These are phyloP conservation scores for Agrotis puta DNA, from an alignment of 2,888 invertebrate genomes.

Conservation along the genomic window DNA sequence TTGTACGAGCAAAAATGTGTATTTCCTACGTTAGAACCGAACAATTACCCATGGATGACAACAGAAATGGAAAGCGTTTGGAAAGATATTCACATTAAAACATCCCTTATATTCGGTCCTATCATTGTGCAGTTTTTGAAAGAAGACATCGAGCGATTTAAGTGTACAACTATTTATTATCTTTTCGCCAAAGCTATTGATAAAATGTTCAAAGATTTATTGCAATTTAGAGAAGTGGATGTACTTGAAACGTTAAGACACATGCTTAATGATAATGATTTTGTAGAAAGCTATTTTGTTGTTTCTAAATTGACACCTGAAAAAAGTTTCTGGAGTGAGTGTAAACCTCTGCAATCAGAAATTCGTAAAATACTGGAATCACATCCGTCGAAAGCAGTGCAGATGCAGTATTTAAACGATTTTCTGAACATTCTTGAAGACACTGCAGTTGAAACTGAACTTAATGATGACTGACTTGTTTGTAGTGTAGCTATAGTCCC, in stretches of 20 bases:
- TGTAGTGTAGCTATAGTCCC: background rate
- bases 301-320: constrained; percentile 4
- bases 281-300: constrained; percentile 3
- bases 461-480: background rate
- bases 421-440: constrained; percentile 7
- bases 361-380: constrained; percentile 49
- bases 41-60: background rate
- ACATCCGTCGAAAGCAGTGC: constrained; percentile 58
- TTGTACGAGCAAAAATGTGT: constrained; percentile 51
- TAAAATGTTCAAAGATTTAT: constrained; percentile 29
- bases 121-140: constrained; percentile 10
- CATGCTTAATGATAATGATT: constrained; percentile 11
- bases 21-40: background rate
- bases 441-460: background rate
- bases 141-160: constrained; percentile 12
- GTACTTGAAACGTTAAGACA: constrained; percentile 7
- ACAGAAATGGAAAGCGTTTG: background rate
- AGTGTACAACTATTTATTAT: constrained; percentile 14
- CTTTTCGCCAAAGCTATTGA: constrained; percentile 35
- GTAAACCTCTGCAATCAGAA: constrained; percentile 6
- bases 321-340: background rate
- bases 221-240: background rate
- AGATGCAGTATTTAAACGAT: constrained; percentile 61
- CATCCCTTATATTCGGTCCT: background rate
- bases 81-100: constrained; percentile 11